Evolutionary conservation across 2,113 vertebrate genomes (phyloP).

Genomic region (Lepus americanus): DNA sequence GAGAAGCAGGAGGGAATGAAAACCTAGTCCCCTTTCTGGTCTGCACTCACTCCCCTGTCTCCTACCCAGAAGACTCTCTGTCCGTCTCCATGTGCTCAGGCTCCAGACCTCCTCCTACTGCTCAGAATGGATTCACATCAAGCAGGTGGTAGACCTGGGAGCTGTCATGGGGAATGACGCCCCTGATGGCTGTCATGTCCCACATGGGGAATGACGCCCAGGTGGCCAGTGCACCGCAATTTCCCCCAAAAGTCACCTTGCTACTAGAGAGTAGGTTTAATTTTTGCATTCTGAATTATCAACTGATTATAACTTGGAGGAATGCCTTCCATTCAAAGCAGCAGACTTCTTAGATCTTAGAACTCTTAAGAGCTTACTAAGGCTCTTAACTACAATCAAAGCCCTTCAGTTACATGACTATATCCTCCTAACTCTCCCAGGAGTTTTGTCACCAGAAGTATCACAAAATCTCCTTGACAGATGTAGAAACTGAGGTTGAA

Average conservation of each 20-base stretch:
- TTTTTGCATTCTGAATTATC: background rate
- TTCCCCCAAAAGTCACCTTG: background rate
- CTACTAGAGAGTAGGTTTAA: background rate
- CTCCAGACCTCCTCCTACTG: background rate
- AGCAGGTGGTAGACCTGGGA: background rate
- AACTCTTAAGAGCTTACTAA: background rate
- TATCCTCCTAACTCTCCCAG: background rate
- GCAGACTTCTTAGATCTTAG: conserved; percentile 29
- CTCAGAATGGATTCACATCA: background rate
- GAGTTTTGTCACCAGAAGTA: background rate
- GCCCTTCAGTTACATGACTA: background rate
- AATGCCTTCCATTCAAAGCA: background rate
- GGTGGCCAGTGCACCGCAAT: too few species aligned
- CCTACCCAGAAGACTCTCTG: background rate
- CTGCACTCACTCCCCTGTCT: background rate
- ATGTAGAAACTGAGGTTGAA: background rate
- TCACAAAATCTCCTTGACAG: background rate
- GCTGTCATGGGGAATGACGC: background rate
- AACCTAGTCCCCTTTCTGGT: background rate
- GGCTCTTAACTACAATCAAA: background rate
- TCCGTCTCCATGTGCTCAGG: background rate
- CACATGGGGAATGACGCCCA: background rate
- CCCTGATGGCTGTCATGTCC: background rate
- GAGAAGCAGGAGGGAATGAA: background rate
- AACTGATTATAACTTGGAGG: background rate